Conservation (phyloP, 2,888 invertebrate genomes). For the Leistus spinibarbis region DNA sequence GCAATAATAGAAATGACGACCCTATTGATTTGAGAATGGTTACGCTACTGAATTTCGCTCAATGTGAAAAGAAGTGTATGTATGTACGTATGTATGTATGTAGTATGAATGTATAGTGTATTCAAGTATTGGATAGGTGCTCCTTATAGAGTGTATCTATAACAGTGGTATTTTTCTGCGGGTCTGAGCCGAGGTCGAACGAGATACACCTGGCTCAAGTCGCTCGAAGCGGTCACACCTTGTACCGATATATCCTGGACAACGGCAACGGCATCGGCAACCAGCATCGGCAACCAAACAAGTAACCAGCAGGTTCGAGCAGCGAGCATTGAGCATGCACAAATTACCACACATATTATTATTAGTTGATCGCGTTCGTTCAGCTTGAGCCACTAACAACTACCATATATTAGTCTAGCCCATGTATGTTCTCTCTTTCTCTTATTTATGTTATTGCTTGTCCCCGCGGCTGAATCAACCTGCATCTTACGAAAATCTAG, state of each 20-base stretch:
- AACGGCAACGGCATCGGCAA: background rate
- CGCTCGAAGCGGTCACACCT: conserved; percentile 12
- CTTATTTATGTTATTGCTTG: background rate
- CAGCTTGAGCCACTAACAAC: background rate
- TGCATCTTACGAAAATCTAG: background rate
- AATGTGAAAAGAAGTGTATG: background rate
- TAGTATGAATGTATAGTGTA: background rate
- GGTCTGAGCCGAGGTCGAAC: conserved; percentile 4
- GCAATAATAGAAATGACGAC: background rate
- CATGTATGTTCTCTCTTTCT: background rate
- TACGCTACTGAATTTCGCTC: background rate
- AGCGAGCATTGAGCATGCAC: too few relatives aligned
- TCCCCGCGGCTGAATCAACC: background rate
- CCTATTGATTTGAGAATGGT: too few relatives aligned
- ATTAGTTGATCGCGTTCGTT: background rate
- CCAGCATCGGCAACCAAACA: background rate
- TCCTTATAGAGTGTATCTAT: conserved; percentile 7
- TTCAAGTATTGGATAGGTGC: conserved; percentile 3
- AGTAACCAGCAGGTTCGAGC: background rate
- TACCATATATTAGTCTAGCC: background rate
- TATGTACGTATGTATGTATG: background rate
- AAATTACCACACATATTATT: background rate
- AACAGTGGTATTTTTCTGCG: conserved; percentile 8
- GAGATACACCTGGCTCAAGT: conserved; percentile 13
- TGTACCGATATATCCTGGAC: background rate